Evolutionary conservation across 1,140 invertebrate species (phyloP).

Genomic region (Heliothis subflexa): DNA sequence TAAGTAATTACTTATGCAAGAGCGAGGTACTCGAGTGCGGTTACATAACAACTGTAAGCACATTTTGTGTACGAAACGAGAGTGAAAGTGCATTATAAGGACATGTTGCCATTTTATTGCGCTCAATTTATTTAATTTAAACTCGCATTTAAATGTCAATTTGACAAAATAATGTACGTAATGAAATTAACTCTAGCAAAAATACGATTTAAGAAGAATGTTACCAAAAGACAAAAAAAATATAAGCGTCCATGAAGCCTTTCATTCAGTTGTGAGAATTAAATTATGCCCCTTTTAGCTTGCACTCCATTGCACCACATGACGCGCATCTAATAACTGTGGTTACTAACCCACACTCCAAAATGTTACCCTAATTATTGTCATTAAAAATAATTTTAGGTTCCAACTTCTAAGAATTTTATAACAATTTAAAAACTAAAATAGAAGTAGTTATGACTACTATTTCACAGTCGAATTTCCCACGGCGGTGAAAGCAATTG

Average conservation of each 20-base stretch:
- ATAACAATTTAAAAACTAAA: conserved; percentile 6
- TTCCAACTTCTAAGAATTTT: background rate
- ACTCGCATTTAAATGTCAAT: no score
- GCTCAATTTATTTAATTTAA: background rate
- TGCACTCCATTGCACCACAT: background rate
- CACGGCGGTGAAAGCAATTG: conserved; percentile 64
- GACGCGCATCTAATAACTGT: background rate
- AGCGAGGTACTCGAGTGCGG: conserved; percentile 46
- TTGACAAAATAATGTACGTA: no score
- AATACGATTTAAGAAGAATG: background rate
- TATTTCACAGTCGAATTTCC: conserved; percentile 15
- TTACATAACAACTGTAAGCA: conserved; percentile 72
- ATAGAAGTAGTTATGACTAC: background rate
- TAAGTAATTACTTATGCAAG: conserved; percentile 71
- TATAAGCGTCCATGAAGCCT: no score
- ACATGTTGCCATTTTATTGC: conserved; percentile 29
- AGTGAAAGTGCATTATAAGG: conserved; percentile 71
- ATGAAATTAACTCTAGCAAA: background rate
- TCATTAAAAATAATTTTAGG: background rate
- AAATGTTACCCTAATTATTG: conserved; percentile 10
- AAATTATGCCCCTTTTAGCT: no score
- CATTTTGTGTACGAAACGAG: conserved; percentile 61
- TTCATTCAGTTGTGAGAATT: no score
- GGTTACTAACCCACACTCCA: background rate
- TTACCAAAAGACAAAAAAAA: no score